These are phyloP conservation scores for Caenorhabditis parvicauda DNA, from an alignment of 2,888 invertebrate genomes.

Conservation along the genomic window DNA sequence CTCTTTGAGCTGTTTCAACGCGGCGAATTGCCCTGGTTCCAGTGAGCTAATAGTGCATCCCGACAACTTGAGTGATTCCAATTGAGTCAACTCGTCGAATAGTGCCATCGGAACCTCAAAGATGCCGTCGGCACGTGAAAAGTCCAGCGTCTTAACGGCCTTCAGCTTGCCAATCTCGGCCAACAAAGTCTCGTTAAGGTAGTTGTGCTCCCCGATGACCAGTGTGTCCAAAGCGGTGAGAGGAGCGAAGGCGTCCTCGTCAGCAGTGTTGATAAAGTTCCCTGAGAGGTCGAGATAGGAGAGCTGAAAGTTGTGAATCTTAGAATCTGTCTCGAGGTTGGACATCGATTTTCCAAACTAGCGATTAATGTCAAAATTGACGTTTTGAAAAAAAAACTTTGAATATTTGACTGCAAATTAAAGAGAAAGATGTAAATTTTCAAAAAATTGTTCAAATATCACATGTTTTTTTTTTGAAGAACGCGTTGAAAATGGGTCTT, in stretches of 20 bases:
- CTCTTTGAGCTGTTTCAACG: constrained; percentile 75
- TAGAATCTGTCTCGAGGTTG: too few relatives aligned
- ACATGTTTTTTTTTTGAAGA: too few relatives aligned
- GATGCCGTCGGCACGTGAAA: constrained; percentile 55
- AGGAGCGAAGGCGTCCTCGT: constrained; percentile 82
- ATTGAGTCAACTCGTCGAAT: constrained; percentile 33
- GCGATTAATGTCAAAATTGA: too few relatives aligned
- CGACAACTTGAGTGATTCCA: constrained; percentile 67
- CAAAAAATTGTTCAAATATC: too few relatives aligned
- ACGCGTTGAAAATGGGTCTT: too few relatives aligned
- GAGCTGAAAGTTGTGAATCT: too few relatives aligned
- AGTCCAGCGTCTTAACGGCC: constrained; percentile 66
- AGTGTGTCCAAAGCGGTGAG: constrained; percentile 72
- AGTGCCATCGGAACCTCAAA: constrained; percentile 33
- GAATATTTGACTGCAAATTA: too few relatives aligned
- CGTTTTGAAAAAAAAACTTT: too few relatives aligned
- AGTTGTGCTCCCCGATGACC: constrained; percentile 81
- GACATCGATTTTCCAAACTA: too few relatives aligned
- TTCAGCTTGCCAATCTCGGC: constrained; percentile 82
- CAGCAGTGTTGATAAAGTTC: constrained; percentile 80
- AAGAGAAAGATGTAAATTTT: too few relatives aligned
- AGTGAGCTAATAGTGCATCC: constrained; percentile 66
- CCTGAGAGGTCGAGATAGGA: constrained; percentile 81
- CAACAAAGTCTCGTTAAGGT: constrained; percentile 77
- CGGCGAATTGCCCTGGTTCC: constrained; percentile 77